Conservation (phyloP, 2,888 invertebrate species). For the Synanthedon formicaeformis region DNA sequence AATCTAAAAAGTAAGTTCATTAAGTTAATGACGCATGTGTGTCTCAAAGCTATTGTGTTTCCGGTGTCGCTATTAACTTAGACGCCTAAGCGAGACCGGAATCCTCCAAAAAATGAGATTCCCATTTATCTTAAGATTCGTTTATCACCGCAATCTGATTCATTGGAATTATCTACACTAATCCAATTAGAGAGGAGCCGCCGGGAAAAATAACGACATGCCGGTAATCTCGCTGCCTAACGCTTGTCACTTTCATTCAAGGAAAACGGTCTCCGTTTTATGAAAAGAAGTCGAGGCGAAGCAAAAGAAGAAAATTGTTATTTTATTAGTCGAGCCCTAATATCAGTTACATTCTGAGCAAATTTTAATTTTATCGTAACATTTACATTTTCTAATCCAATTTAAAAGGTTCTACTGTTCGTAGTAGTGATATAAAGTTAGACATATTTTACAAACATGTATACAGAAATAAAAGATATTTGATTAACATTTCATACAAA, state of each 20-base stretch:
- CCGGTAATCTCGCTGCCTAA: slow-evolving; percentile 5
- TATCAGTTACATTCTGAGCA: no score
- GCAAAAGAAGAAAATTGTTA: no score
- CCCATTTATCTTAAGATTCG: slow-evolving; percentile 20
- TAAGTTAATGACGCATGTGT: background rate
- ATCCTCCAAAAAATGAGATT: background rate
- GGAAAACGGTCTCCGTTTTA: background rate
- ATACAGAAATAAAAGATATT: no score
- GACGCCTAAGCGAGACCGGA: background rate
- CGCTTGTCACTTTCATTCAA: slow-evolving; percentile 4
- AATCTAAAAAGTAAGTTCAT: background rate
- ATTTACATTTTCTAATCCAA: no score
- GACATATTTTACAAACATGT: no score
- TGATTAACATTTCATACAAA: no score
- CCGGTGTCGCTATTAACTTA: background rate
- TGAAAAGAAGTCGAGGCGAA: background rate
- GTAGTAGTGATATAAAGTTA: no score
- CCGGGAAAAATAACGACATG: slow-evolving; percentile 23
- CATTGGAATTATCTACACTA: slow-evolving; percentile 28
- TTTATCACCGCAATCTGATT: slow-evolving; percentile 33
- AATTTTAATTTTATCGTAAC: no score
- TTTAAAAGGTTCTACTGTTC: no score
- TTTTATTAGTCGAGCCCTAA: no score
- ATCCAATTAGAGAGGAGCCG: slow-evolving; percentile 24
- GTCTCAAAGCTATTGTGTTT: background rate